Evolutionary conservation across 1,140 invertebrate genomes (phyloP), one percentile per base, ranked within the genome.

Genomic region (Drosophila rhopaloa): DNA sequence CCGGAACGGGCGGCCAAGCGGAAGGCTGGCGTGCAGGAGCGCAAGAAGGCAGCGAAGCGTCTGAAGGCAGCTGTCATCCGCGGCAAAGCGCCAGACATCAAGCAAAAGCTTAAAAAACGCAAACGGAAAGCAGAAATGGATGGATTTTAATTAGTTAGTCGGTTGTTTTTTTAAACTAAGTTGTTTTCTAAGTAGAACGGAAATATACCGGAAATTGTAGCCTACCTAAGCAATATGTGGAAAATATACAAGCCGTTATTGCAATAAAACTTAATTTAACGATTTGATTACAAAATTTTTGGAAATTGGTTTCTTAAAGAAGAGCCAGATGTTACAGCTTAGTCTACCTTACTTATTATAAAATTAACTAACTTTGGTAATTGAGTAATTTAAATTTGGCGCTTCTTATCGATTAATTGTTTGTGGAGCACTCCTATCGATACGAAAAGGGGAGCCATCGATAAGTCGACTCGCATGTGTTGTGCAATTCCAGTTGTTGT

Each of bases 1-100:
- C 96, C 96, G 5, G 95, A 95, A 81, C 90, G 94, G 48, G 95
- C 95, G 40, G 96, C 96, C 0, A 95, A 95, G 82, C 95, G 95
- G 76, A 96, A 91, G 59, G 76, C 81, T 7, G 71, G 79, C 1
- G 37, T 78, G 5, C 88, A 91, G 53, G 90, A 92, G 48, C 85
- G 90, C n/a, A 92, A 92, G 60, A 91, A 92, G 47, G 47, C 60
- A 13, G 79, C 91, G 16, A 92, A 92, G 48, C 77, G 84, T 6
- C 48, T 82, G 0, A 92, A 92, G 57, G 72, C 89, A 11, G 90
- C 91, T 3, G 85, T 91, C 6, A 41, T 91, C 5, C 91, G 90
- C 9, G 91, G 91, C 19, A 92, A 92, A 41, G 84, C 77, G 8
- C 84, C 79, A 0, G 89, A 90, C 48, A 47, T 62, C 2, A 92